These are phyloP conservation scores for Meiosimyza decipiens DNA, from an alignment of 2,888 invertebrate genomes.

Conservation along the genomic window DNA sequence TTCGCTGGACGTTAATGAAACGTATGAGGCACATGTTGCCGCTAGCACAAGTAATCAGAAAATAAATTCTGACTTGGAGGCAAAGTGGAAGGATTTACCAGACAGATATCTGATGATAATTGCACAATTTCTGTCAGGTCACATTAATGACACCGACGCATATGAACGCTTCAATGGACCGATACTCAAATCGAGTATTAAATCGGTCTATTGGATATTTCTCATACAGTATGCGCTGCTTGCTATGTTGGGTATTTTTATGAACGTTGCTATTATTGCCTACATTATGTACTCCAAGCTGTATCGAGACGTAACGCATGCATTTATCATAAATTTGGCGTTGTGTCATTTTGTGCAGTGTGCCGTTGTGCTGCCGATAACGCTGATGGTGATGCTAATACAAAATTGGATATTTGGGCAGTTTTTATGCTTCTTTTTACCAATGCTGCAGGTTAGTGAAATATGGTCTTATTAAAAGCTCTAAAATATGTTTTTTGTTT, in stretches of 20 bases:
- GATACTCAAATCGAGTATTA: conserved; percentile 71
- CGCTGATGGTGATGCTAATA: conserved; percentile 75
- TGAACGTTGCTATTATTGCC: conserved; percentile 72
- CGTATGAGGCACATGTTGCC: background rate
- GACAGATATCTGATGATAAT: conserved; percentile 63
- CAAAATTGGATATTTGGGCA: conserved; percentile 81
- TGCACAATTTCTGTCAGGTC: conserved; percentile 59
- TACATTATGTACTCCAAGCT: conserved; percentile 70
- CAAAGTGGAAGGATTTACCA: conserved; percentile 58
- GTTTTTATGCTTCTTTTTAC: conserved; percentile 77
- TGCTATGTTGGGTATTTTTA: conserved; percentile 69
- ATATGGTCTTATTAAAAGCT: too few relatives aligned
- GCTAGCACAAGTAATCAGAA: conserved; percentile 45
- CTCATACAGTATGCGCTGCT: conserved; percentile 73
- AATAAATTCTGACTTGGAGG: conserved; percentile 45
- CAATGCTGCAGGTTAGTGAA: conserved; percentile 76
- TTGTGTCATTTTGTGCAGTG: conserved; percentile 76
- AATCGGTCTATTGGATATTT: conserved; percentile 72
- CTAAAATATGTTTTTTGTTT: too few relatives aligned
- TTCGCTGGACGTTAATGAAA: background rate
- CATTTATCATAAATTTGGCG: conserved; percentile 75
- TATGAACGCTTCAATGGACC: conserved; percentile 70
- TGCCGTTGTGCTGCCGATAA: conserved; percentile 75
- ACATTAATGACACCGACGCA: conserved; percentile 59
- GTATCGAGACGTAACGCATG: conserved; percentile 74